Conservation (phyloP, 2,113 vertebrate species). For the Damaliscus lunatus region DNA sequence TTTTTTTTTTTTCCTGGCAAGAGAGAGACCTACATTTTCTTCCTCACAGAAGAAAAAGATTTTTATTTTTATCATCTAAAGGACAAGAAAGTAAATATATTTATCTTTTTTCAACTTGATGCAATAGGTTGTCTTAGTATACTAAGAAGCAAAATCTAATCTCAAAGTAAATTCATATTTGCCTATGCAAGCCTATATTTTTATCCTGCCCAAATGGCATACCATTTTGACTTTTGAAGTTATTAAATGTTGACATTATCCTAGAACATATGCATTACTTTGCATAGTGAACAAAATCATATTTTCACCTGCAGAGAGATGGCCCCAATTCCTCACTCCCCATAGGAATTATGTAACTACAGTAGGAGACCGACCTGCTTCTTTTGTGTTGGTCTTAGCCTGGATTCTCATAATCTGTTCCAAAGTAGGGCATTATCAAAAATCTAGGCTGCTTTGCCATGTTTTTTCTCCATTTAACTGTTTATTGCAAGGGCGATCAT, state of each 20-base stretch:
- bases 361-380: background rate
- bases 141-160: background rate
- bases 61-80: constrained; percentile 23
- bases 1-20: background rate
- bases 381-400: constrained; percentile 48
- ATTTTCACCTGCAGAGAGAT: constrained; percentile 32
- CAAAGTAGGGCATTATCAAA: constrained; percentile 52
- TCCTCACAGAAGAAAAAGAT: background rate
- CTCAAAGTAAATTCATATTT: constrained; percentile 28
- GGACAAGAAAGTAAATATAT: background rate
- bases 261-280: background rate
- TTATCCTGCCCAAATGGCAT: constrained; percentile 5
- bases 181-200: background rate
- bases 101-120: constrained; percentile 4
- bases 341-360: constrained; percentile 19
- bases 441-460: constrained; percentile 6
- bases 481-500: background rate
- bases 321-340: constrained; percentile 42
- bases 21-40: background rate
- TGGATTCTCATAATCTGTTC: constrained; percentile 59
- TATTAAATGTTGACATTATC: constrained; percentile 39
- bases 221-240: background rate
- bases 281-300: constrained; percentile 20
- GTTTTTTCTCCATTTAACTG: constrained; percentile 18
- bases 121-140: background rate